phyloP scores from a whole-genome alignment of 2,888 invertebrate species.

The Anthophora plumipes region DNA sequence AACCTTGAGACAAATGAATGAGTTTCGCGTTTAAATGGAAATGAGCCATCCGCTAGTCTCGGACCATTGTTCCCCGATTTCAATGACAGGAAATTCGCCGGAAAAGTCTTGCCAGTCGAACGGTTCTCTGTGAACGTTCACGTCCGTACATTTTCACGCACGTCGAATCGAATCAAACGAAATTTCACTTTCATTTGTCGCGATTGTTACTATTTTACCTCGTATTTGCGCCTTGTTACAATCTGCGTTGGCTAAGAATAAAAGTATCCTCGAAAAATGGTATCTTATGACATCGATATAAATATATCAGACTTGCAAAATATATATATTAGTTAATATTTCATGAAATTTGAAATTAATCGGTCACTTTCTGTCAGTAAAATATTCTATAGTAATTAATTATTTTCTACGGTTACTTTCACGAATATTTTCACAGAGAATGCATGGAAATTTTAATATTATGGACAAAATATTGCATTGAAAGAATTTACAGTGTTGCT shows the following conservation, averaged over 20 bases:
- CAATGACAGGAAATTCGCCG: neutral
- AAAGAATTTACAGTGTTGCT: neutral
- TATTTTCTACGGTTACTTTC: neutral
- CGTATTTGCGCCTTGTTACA: neutral
- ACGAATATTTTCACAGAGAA: neutral
- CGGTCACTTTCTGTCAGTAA: neutral
- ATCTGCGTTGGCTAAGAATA: neutral
- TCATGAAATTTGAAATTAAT: neutral
- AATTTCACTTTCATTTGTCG: conserved; percentile 18
- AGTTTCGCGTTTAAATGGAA: neutral
- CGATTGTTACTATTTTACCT: neutral
- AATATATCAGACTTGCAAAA: neutral
- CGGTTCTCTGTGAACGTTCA: neutral
- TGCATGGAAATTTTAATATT: neutral
- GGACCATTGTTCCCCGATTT: neutral
- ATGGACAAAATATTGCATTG: neutral
- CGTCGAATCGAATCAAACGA: conserved; percentile 5
- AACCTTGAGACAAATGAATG: neutral
- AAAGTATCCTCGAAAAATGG: neutral
- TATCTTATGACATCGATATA: neutral
- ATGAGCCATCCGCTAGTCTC: neutral
- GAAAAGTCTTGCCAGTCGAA: neutral
- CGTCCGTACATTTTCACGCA: neutral
- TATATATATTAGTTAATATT: neutral
- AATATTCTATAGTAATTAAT: neutral